Conservation (phyloP, 2,888 invertebrate genomes). For the Dicranocentrus wangi region DNA sequence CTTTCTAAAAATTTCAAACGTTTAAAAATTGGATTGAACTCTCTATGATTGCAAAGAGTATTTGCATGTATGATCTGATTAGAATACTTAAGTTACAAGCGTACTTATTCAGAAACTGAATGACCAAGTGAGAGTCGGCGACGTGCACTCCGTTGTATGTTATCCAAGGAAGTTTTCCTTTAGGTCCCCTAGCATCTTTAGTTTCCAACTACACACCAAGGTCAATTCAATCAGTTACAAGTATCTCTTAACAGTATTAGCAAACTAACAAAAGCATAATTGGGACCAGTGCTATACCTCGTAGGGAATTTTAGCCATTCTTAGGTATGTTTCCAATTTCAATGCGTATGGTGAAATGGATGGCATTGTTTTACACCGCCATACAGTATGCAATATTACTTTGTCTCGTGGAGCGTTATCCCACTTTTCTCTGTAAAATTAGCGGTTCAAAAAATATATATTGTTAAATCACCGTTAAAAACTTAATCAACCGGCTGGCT, state of each 20-base stretch:
- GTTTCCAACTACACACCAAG: slow-evolving; percentile 74
- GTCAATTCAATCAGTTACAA: background rate
- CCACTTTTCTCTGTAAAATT: slow-evolving; percentile 35
- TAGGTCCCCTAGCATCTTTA: slow-evolving; percentile 74
- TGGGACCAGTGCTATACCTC: slow-evolving; percentile 13
- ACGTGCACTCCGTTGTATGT: slow-evolving; percentile 74
- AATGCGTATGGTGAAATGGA: slow-evolving; percentile 43
- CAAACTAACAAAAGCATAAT: background rate
- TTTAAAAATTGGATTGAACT: background rate
- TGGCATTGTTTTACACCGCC: slow-evolving; percentile 27
- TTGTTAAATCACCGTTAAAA: too few relatives aligned
- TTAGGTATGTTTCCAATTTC: slow-evolving; percentile 55
- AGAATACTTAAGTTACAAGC: slow-evolving; percentile 2
- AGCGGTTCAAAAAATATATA: background rate
- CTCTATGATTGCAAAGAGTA: background rate
- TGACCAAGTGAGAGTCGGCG: slow-evolving; percentile 75
- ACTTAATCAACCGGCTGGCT: too few relatives aligned
- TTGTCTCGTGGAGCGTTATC: slow-evolving; percentile 33
- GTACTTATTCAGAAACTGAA: slow-evolving; percentile 74
- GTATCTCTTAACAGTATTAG: background rate
- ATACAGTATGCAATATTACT: slow-evolving; percentile 38
- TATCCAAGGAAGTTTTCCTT: slow-evolving; percentile 75
- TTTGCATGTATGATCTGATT: background rate
- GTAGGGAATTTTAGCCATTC: slow-evolving; percentile 49
- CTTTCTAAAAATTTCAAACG: slow-evolving; percentile 61